A percentile compares a stretch with the other conserved stretches of the same genome.
These are phyloP conservation scores for Ovibos moschatus DNA, from an alignment of 2,113 vertebrate species.

Conservation along the genomic window DNA sequence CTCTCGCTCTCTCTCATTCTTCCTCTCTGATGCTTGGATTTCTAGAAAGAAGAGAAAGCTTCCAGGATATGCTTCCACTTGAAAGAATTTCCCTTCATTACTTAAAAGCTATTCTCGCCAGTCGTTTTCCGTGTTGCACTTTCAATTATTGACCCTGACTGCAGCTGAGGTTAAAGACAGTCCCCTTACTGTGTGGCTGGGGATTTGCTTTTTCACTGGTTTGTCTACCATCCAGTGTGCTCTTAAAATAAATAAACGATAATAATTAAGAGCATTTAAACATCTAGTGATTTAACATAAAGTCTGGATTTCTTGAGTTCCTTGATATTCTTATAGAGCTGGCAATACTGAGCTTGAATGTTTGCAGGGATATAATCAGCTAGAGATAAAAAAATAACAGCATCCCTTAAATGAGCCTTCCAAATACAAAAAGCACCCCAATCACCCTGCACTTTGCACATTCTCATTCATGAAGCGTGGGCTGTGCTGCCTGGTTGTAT, in stretches of 20 bases:
- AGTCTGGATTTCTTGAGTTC: not conserved
- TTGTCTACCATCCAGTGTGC: not conserved
- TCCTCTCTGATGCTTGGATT: not conserved
- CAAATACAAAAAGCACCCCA: not conserved
- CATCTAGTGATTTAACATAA: not conserved
- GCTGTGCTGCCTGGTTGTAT: not conserved
- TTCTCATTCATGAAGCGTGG: not conserved
- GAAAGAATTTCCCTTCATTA: constrained; percentile 5
- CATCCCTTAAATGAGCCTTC: not conserved
- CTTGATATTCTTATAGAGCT: not conserved
- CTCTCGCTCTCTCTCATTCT: not conserved
- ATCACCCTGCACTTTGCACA: not conserved
- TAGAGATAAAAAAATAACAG: not conserved
- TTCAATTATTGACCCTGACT: not conserved
- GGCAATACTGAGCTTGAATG: not conserved
- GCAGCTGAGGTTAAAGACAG: not conserved
- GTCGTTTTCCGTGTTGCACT: not conserved
- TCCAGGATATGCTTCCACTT: not conserved
- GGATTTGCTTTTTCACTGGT: not conserved
- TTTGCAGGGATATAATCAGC: not conserved
- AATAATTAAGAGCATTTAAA: not conserved
- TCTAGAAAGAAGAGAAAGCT: constrained; percentile 15
- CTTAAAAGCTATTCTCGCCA: not conserved
- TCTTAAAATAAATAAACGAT: not conserved
- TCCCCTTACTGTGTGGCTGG: not conserved